phyloP scores from a whole-genome alignment of 2,113 vertebrate genomes.

The Helogale parvula region DNA sequence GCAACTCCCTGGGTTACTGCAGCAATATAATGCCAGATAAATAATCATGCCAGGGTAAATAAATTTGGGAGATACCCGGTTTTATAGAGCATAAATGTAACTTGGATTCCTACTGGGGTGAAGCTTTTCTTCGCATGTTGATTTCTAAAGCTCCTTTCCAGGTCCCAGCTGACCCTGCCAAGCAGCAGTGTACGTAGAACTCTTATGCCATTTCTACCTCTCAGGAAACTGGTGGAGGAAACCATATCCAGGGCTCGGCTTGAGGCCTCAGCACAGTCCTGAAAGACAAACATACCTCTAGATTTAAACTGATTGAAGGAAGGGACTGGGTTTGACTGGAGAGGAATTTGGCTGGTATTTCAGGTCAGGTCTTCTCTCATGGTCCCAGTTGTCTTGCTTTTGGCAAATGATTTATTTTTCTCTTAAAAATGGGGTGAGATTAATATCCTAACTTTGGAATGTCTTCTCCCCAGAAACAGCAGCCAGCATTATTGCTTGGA shows the following conservation, averaged over 20 bases:
- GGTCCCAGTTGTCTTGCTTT: slow-evolving; percentile 27
- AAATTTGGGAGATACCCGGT: slow-evolving; percentile 48
- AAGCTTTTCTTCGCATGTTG: fast-evolving
- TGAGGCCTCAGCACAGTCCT: neutral
- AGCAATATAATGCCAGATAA: slow-evolving; percentile 47
- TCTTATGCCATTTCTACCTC: neutral
- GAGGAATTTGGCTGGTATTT: slow-evolving; percentile 63
- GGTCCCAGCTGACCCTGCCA: neutral
- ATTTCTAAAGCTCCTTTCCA: slow-evolving; percentile 41
- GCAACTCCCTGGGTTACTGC: slow-evolving; percentile 42
- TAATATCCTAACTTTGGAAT: slow-evolving; percentile 36
- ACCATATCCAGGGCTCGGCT: no score
- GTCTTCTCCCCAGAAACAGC: slow-evolving; percentile 44
- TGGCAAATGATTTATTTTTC: slow-evolving; percentile 66
- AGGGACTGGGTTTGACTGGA: neutral
- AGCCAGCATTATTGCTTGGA: slow-evolving; percentile 44
- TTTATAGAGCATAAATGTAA: slow-evolving; percentile 48
- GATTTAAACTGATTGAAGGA: neutral
- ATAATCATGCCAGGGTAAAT: slow-evolving; percentile 49
- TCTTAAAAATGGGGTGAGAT: slow-evolving; percentile 52
- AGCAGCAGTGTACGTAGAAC: neutral
- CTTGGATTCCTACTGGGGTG: neutral
- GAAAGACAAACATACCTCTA: slow-evolving; percentile 43
- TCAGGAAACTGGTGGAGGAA: neutral
- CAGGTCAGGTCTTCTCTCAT: slow-evolving; percentile 34